Evolutionary conservation across 2,888 invertebrate species (phyloP), one percentile per base, ranked within the genome.

Genomic region (Diadromus collaris): DNA sequence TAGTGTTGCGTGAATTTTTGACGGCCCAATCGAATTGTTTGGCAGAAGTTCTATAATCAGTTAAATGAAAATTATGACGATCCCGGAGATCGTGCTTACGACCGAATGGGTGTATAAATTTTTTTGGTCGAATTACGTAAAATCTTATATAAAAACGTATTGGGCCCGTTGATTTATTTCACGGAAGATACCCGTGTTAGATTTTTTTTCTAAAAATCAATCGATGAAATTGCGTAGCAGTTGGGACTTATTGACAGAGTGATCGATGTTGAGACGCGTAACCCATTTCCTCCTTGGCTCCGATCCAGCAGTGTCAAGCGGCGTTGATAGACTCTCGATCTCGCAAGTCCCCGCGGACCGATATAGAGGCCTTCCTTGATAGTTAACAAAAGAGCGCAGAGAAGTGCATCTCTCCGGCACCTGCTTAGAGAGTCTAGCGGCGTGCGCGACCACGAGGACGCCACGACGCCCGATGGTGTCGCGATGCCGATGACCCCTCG

Each of bases 401-500:
- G 29, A 7, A 44, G 27, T 67, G 38, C 51, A 29, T 41, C 71
- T 79, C 77, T 74, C 38, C 77, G 68, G 64, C 79, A 76, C 81
- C 74, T 76, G 77, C 83, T 87, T 87, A 83, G 83, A 82, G 76
- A 87, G 86, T 87, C 87, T 85, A 86, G 83, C 81, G 82, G 83
- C 85, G 87, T 87, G 81, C 84, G 81, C 85, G 84, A 70, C 83
- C 84, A 84, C 84, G 86, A 83, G 83, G 83, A 85, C 83, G 85
- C 34, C 48, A 41, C 58, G 84, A 85, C 81, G 83, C 85, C 82
- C 85, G 87, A 88, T 88, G 87, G 88, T 86, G 88, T 87, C 83
- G 85, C 84, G 88, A 88, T 87, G 83, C 84, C 85, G 85, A 82
- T 84, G 87, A 86, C 86, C 88, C 81, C 84, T 83, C 63, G 48